phyloP scores from a whole-genome alignment of 1,140 invertebrate species.

The Nomia melanderi region DNA sequence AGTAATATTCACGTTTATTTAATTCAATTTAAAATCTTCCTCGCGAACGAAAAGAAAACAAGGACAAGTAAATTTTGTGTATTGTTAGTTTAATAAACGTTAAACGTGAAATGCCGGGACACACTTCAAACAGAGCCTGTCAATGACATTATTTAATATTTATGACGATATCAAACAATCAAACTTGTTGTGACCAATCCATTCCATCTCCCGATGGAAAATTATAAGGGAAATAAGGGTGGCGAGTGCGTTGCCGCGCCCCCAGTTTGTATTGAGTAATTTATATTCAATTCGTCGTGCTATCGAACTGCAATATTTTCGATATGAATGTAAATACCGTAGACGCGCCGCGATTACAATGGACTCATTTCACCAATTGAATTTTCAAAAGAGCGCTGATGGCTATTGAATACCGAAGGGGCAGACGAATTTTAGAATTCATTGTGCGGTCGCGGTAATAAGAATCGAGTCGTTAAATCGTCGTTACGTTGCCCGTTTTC shows the following conservation, averaged over 20 bases:
- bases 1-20: too few relatives aligned
- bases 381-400: background rate
- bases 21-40: too few relatives aligned
- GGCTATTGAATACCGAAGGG: background rate
- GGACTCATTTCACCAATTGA: slow-evolving; percentile 20
- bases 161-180: background rate
- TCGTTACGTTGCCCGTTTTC: background rate
- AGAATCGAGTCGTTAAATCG: background rate
- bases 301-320: background rate
- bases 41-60: too few relatives aligned
- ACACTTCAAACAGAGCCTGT: background rate
- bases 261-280: background rate
- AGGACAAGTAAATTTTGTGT: too few relatives aligned
- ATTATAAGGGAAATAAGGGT: background rate
- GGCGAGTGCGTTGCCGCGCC: background rate
- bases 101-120: background rate
- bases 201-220: background rate
- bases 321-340: slow-evolving; percentile 8
- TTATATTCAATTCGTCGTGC: background rate
- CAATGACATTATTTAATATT: background rate
- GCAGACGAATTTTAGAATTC: background rate
- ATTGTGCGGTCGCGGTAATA: background rate
- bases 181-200: background rate
- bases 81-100: too few relatives aligned
- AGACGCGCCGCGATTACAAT: background rate